Evolutionary conservation across 2,113 vertebrate genomes (phyloP), one percentile per base, ranked within the genome.

Genomic region (Origma solitaria): DNA sequence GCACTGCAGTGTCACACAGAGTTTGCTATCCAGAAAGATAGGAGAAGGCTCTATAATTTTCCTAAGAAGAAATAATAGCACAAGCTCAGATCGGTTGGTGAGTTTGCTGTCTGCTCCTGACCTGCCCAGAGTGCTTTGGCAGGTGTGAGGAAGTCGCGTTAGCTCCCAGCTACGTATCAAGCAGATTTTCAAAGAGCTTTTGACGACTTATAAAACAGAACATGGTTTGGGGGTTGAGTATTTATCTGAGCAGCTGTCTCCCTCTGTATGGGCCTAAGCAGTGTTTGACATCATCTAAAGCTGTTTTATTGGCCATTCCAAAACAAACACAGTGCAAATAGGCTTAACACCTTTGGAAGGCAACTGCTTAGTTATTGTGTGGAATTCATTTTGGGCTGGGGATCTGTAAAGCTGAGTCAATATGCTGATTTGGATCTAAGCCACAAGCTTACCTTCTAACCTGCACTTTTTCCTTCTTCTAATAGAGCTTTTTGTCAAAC

Each of bases 121-220:
- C 81, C 71, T 88, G 66, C 61, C 68, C 82, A 37, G 54, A 81
- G 83, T 81, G 76, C 88, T 82, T 77, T 96, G 88, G 93, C 80
- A 94, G 92, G 66, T 93, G 82, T 58, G 73, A 85, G 70, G 82
- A 77, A 90, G 86, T 66, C 3, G 2, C 8, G 28, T 94, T 94
- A 96, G 76, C 81, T 97, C 94, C 94, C 84, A 76, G 68, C 88
- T 95, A 96, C 51, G 7, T 89, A 95, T 94, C 65, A 49, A 80
- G 70, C 93, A 79, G 92, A 91, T 94, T 98, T 97, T 96, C 96
- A 97, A 97, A 97, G 90, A 93, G 71, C 89, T 96, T 96, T 80
- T 92, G 88, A 91, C 61, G 72, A 96, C 93, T 97, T 97, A 83
- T 79, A 95, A 96, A 97, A 77, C 90, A 91, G 80, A 97, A 73